Percentiles rank a stretch among this genome's conserved stretches.
phyloP scores from a whole-genome alignment of 1,140 invertebrate genomes.

The Macrobrachium nipponense region DNA sequence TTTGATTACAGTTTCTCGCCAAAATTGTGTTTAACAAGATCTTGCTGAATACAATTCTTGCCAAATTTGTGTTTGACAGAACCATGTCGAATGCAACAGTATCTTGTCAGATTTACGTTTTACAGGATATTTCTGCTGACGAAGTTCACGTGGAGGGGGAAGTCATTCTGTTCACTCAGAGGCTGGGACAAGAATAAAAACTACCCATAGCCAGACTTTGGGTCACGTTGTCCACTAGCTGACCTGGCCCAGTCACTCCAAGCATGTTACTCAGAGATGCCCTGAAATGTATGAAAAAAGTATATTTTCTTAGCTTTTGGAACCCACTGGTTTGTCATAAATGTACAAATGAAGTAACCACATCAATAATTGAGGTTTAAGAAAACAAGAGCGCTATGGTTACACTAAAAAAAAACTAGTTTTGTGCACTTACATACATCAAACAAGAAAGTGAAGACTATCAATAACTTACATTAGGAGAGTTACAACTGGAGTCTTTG shows the following conservation, averaged over 20 bases:
- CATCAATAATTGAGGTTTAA: background rate
- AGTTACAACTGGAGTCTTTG: conserved; percentile 12
- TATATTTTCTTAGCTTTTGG: background rate
- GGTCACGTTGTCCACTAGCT: conserved; percentile 24
- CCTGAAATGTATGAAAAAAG: background rate
- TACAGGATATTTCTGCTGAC: too few relatives aligned
- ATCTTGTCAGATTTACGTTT: too few relatives aligned
- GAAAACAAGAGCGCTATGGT: too few relatives aligned
- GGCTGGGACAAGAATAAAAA: conserved; percentile 3
- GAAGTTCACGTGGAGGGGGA: too few relatives aligned
- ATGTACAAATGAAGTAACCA: background rate
- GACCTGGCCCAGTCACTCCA: conserved; percentile 32
- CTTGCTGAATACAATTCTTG: too few relatives aligned
- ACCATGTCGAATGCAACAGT: too few relatives aligned
- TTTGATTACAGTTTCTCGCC: too few relatives aligned
- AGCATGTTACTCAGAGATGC: conserved; percentile 19
- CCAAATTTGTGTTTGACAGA: too few relatives aligned
- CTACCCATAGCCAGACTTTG: background rate
- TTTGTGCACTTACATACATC: too few relatives aligned
- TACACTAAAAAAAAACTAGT: too few relatives aligned
- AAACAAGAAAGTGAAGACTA: background rate
- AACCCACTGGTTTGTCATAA: background rate
- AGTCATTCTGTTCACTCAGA: too few relatives aligned
- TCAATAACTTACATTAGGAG: conserved; percentile 29
- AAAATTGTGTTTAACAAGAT: too few relatives aligned